Conservation (phyloP, 2,113 vertebrate genomes). For the Colossoma macropomum region DNA sequence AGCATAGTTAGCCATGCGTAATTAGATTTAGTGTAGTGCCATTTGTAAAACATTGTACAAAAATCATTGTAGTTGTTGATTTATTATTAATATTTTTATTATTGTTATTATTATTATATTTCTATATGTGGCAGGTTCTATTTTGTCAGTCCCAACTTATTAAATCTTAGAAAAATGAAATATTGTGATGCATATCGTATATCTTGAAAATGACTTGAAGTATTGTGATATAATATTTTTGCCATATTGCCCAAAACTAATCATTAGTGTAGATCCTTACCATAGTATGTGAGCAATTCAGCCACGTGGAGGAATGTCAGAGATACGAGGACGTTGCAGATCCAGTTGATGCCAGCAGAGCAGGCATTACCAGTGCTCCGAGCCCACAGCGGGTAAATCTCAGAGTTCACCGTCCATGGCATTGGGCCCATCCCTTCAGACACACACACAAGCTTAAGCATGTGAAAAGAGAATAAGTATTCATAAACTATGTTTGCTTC, state of each 20-base stretch:
- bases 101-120: no score
- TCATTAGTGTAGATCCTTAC: constrained; percentile 66
- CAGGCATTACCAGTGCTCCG: constrained; percentile 96
- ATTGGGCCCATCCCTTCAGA: constrained; percentile 93
- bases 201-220: no score
- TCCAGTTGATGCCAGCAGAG: constrained; percentile 95
- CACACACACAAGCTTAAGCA: neutral
- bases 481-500: neutral
- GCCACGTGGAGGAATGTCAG: constrained; percentile 93
- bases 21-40: no score
- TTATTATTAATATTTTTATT: no score
- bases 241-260: neutral
- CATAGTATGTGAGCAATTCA: constrained; percentile 92
- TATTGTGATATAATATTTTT: no score
- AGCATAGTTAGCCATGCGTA: no score
- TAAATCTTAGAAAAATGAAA: no score
- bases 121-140: no score
- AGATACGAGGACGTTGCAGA: constrained; percentile 94
- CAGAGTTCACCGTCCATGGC: constrained; percentile 98
- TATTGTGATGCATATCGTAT: neutral
- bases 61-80: no score
- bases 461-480: neutral
- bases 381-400: constrained; percentile 98
- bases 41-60: no score
- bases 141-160: no score